These are phyloP conservation scores for Drosophila novamexicana DNA, from an alignment of 1,140 invertebrate genomes.

Conservation along the genomic window DNA sequence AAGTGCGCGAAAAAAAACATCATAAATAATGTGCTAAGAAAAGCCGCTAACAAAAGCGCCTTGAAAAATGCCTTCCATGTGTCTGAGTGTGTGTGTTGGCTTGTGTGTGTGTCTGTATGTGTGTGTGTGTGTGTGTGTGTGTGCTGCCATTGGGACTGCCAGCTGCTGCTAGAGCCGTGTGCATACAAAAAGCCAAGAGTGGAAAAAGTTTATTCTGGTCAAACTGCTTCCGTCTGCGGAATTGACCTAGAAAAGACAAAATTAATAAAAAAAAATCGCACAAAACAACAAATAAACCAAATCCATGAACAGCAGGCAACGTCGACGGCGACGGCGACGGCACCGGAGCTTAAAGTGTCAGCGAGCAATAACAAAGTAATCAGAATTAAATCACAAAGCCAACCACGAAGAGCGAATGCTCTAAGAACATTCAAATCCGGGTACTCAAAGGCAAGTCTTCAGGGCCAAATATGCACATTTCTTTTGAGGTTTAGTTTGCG, in stretches of 20 bases:
- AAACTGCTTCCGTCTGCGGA: slow-evolving; percentile 72
- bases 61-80: slow-evolving; percentile 45
- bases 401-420: slow-evolving; percentile 27
- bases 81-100: slow-evolving; percentile 9
- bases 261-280: slow-evolving; percentile 63
- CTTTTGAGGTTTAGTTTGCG: too few relatives aligned
- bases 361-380: slow-evolving; percentile 46
- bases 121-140: slow-evolving; percentile 21
- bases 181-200: slow-evolving; percentile 55
- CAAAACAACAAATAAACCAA: slow-evolving; percentile 38
- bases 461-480: background rate
- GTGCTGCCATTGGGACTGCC: slow-evolving; percentile 17
- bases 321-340: background rate
- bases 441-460: background rate
- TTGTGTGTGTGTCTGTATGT: slow-evolving; percentile 24
- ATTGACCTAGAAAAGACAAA: slow-evolving; percentile 76
- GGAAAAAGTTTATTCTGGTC: slow-evolving; percentile 76
- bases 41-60: slow-evolving; percentile 66
- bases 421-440: background rate
- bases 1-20: slow-evolving; percentile 63
- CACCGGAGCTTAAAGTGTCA: slow-evolving; percentile 47
- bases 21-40: slow-evolving; percentile 79
- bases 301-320: slow-evolving; percentile 21
- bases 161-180: slow-evolving; percentile 8
- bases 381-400: slow-evolving; percentile 5